Percentiles rank a stretch among this genome's conserved stretches.
phyloP scores from a whole-genome alignment of 2,797 vertebrate genomes.

The Ataeniobius toweri region DNA sequence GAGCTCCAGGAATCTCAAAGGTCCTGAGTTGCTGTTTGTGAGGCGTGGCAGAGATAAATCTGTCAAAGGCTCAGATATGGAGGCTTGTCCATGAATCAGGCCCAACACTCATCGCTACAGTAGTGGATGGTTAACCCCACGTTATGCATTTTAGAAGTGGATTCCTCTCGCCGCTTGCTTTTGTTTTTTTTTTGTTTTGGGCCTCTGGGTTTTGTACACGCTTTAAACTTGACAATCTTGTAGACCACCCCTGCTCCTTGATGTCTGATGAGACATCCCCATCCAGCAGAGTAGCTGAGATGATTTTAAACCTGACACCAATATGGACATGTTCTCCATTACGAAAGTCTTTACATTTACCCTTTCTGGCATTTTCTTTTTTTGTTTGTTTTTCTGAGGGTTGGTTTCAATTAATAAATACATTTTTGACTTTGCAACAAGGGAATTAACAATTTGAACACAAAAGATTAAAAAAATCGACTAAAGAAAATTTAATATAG shows the following conservation, averaged over 20 bases:
- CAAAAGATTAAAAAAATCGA: background rate
- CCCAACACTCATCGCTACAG: constrained; percentile 21
- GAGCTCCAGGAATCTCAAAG: constrained; percentile 34
- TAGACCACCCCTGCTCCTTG: constrained; percentile 35
- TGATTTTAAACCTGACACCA: constrained; percentile 25
- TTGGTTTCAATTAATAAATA: background rate
- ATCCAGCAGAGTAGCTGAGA: constrained; percentile 16
- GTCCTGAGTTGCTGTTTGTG: constrained; percentile 34
- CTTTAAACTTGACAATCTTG: constrained; percentile 28
- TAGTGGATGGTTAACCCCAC: constrained; percentile 33
- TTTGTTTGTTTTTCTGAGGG: background rate
- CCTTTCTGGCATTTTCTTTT: background rate
- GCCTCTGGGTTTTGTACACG: background rate
- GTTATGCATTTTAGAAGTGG: constrained; percentile 34
- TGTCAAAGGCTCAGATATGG: constrained; percentile 42
- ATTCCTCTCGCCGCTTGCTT: constrained; percentile 25
- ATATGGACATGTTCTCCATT: background rate
- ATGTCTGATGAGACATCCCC: constrained; percentile 9
- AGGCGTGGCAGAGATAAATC: constrained; percentile 63
- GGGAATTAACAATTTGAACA: background rate
- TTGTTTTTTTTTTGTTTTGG: constrained; percentile 15
- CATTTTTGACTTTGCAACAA: background rate
- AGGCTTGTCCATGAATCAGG: constrained; percentile 39
- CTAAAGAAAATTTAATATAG: background rate
- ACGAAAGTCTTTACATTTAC: background rate